Evolutionary conservation across 2,888 invertebrate genomes (phyloP).

Genomic region (Pedicia rivosa): DNA sequence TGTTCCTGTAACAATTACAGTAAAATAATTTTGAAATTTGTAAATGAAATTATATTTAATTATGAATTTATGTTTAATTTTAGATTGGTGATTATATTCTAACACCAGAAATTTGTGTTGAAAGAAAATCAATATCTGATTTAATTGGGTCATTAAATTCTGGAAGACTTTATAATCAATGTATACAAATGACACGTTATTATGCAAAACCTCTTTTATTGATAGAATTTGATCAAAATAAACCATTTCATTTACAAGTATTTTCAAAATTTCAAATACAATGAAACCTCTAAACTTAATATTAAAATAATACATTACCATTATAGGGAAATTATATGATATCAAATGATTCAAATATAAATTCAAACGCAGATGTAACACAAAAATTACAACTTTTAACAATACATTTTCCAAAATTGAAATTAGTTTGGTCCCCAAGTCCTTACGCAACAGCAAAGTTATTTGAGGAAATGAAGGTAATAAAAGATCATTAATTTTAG

Average conservation of each 20-base stretch:
- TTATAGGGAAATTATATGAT: conserved; percentile 73
- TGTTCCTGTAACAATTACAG: conserved; percentile 70
- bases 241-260: conserved; percentile 80
- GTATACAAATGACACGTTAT: conserved; percentile 81
- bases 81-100: conserved; percentile 98
- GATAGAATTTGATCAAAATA: conserved; percentile 92
- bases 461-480: conserved; percentile 74
- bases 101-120: conserved; percentile 91
- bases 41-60: conserved; percentile 14
- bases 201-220: conserved; percentile 79
- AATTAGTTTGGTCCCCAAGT: conserved; percentile 91
- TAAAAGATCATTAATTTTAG: too few species aligned
- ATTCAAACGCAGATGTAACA: conserved; percentile 57
- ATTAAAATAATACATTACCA: conserved; percentile 81
- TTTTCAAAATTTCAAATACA: conserved; percentile 22
- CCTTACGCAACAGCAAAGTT: conserved; percentile 92
- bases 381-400: conserved; percentile 85
- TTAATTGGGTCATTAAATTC: conserved; percentile 88
- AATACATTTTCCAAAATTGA: conserved; percentile 82
- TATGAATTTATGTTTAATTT: too few species aligned
- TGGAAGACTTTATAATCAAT: conserved; percentile 90
- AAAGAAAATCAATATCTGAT: conserved; percentile 92
- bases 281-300: not conserved
- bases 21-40: conserved; percentile 20
- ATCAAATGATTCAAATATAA: conserved; percentile 43